Base-by-base conservation (phyloP, 2,888 invertebrate species). In the Anthophora plumipes region DNA sequence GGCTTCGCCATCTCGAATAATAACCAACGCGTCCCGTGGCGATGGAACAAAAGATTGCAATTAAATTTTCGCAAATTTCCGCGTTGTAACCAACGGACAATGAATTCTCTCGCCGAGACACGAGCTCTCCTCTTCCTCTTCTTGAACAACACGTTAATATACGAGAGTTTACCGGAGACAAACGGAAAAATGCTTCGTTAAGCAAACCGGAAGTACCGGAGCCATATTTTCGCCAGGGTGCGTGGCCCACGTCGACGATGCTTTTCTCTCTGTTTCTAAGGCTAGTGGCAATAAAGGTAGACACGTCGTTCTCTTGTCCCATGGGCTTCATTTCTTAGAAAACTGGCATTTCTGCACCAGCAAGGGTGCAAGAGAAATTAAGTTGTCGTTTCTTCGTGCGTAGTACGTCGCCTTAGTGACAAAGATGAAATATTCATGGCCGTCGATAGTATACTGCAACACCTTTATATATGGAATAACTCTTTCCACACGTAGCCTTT, bases 361-460 rank as follows among this genome's bases (percentile, higher is more conserved):
- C 52, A 43, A 63, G 77, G 71, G 77, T 64, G 50, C 69, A 7
- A 50, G 54, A 70, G 82, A 71, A 82, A 82, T 82, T 82, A 82
- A 82, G 73, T 81, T 70, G 81, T 74, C 66, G 77, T 63, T 71
- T 25, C 61, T 17, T 3, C 17, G n/a, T n/a, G n/a, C 7, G 20
- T 46, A 41, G 43, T 61, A 57, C 48, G 43, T 17, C 37, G 52
- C 73, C 41, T n/a, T n/a, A n/a, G 50, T 25, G 20, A 63, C 54
- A 22, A 66, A 63, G 61, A 82, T 81, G 82, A 82, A 82, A 82
- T 81, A 81, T 82, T 81, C 82, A 77, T 81, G 82, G 55, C 6
- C 39, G 71, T 46, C 77, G 77, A 76, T 80, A 25, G 60, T 14
- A n/a, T n/a, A 64, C 59, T 20, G 50, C 54, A 73, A 74, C 41